These are phyloP conservation scores for Amazona vittata DNA, from an alignment of 2,113 vertebrate genomes.

Conservation along the genomic window DNA sequence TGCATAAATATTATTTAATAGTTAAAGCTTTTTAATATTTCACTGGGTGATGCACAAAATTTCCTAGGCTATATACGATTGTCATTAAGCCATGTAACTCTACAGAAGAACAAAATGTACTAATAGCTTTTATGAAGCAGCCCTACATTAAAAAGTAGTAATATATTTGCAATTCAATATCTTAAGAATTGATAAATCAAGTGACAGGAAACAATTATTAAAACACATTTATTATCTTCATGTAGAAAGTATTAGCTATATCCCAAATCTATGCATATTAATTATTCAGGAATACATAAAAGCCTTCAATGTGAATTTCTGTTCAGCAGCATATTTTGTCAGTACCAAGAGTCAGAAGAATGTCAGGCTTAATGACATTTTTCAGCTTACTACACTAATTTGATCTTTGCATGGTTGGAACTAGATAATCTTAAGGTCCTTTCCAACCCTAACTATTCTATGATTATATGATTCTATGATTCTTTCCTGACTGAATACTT, in stretches of 20 bases:
- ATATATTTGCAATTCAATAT: background rate
- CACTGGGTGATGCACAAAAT: background rate
- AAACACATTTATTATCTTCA: background rate
- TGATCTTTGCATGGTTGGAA: too few species aligned
- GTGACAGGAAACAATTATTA: constrained; percentile 14
- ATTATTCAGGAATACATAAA: constrained; percentile 17
- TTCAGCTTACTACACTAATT: background rate
- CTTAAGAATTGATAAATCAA: constrained; percentile 29
- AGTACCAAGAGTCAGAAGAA: background rate
- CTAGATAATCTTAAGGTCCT: too few species aligned
- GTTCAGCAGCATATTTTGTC: background rate
- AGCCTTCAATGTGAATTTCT: background rate
- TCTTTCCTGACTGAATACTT: background rate
- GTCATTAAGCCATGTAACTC: background rate
- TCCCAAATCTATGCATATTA: constrained; percentile 1
- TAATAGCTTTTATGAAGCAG: background rate
- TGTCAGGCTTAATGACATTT: background rate
- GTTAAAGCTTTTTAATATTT: constrained; percentile 40
- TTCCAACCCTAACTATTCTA: too few species aligned
- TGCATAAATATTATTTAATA: background rate
- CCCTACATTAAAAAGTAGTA: background rate
- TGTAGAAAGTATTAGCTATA: background rate
- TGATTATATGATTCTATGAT: too few species aligned
- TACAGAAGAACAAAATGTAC: background rate
- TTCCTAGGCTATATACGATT: background rate